Conservation (phyloP, 2,113 vertebrate genomes). For the Dicentrarchus labrax region DNA sequence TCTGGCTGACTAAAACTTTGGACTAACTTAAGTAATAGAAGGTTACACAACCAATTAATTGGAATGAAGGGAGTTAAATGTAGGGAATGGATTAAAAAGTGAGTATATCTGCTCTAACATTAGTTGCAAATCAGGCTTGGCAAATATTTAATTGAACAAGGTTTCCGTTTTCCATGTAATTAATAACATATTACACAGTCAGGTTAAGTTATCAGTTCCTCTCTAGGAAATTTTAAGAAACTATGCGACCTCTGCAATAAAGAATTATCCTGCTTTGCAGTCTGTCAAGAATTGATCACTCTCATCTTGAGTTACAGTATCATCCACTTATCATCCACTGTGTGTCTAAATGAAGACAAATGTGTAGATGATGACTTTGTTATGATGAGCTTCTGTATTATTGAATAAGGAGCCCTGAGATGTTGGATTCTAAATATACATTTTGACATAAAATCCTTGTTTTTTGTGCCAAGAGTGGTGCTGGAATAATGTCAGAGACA, state of each 20-base stretch:
- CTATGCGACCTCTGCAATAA: neutral
- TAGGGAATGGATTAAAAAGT: neutral
- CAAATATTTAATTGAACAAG: neutral
- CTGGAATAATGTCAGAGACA: conserved; percentile 57
- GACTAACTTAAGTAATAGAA: neutral
- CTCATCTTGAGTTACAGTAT: neutral
- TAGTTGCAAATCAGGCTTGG: neutral
- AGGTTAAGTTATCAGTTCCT: neutral
- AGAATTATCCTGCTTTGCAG: neutral
- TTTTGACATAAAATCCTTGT: conserved; percentile 44
- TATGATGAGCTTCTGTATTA: neutral
- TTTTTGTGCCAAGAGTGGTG: conserved; percentile 57
- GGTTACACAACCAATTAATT: neutral
- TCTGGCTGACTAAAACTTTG: no score
- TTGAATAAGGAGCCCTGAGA: conserved; percentile 11
- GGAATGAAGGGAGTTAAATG: neutral
- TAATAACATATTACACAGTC: neutral
- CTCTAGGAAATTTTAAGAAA: neutral
- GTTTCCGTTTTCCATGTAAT: neutral
- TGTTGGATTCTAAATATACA: conserved; percentile 33
- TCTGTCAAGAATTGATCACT: neutral
- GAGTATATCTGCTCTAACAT: neutral
- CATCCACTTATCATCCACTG: neutral
- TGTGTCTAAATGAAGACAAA: conserved; percentile 10
- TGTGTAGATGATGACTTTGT: conserved; percentile 33